These are phyloP conservation scores for Cromileptes altivelis DNA, from an alignment of 2,113 vertebrate species.

Conservation along the genomic window DNA sequence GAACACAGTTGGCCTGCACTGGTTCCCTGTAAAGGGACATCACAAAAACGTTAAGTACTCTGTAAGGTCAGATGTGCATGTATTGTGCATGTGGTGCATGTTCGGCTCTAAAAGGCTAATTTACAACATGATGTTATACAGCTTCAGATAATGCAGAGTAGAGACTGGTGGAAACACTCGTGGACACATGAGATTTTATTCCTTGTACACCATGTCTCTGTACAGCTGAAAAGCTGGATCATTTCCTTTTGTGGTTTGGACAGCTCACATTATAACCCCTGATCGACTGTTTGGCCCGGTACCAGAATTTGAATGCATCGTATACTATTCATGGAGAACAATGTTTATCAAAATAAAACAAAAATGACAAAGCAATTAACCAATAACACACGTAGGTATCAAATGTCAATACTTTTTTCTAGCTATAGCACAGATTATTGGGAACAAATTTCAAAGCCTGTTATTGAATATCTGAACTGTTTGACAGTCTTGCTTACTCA, in stretches of 20 bases:
- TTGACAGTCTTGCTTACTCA: not conserved
- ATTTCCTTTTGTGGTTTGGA: not conserved
- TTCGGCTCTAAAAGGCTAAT: not conserved
- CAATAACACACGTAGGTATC: too few species aligned
- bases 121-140: not conserved
- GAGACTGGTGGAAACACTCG: not conserved
- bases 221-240: not conserved
- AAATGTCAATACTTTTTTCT: too few species aligned
- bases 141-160: not conserved
- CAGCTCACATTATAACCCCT: not conserved
- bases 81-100: not conserved
- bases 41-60: constrained; percentile 19
- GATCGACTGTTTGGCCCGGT: not conserved
- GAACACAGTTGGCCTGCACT: constrained; percentile 96
- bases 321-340: not conserved
- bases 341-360: not conserved
- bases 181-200: not conserved
- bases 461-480: not conserved
- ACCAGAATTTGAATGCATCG: not conserved
- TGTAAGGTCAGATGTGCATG: not conserved
- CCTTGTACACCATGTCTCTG: not conserved
- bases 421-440: too few species aligned
- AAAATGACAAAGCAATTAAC: not conserved
- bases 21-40: constrained; percentile 86
- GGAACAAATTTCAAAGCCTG: not conserved